Evolutionary conservation across 2,797 vertebrate genomes (phyloP).

Genomic region (Rhadinocentrus ornatus): DNA sequence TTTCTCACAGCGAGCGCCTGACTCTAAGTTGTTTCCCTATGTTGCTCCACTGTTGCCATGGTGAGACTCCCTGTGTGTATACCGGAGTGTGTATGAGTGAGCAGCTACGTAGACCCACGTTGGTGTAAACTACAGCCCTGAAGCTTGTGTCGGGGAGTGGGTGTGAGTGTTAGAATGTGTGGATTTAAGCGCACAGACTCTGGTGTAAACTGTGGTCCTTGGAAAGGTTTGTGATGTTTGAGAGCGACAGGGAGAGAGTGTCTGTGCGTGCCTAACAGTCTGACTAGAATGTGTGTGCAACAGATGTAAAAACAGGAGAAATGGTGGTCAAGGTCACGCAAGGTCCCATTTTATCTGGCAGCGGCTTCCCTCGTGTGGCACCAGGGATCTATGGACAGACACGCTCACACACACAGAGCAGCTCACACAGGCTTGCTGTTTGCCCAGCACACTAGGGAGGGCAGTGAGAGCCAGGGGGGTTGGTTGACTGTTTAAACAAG

Average conservation of each 20-base stretch:
- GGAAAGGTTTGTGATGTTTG: conserved; percentile 29
- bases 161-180: conserved; percentile 35
- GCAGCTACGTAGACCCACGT: conserved; percentile 48
- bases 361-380: conserved; percentile 64
- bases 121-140: conserved; percentile 64
- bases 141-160: conserved; percentile 49
- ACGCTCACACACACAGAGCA: conserved; percentile 35
- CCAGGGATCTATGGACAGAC: conserved; percentile 54
- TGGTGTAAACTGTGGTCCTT: conserved; percentile 49
- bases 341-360: conserved; percentile 63
- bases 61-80: conserved; percentile 85
- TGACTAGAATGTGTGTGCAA: conserved; percentile 45
- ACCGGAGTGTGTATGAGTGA: conserved; percentile 39
- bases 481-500: conserved; percentile 83
- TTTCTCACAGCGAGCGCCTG: conserved; percentile 82
- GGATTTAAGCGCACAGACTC: conserved; percentile 43
- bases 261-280: conserved; percentile 4
- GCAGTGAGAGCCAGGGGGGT: conserved; percentile 78
- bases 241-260: background rate
- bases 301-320: conserved; percentile 68
- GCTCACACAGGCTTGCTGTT: conserved; percentile 73
- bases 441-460: conserved; percentile 79
- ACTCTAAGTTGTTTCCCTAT: conserved; percentile 90
- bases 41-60: conserved; percentile 93
- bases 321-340: conserved; percentile 80